Conservation (phyloP, 2,888 invertebrate species). For the Napeogenes sylphis region DNA sequence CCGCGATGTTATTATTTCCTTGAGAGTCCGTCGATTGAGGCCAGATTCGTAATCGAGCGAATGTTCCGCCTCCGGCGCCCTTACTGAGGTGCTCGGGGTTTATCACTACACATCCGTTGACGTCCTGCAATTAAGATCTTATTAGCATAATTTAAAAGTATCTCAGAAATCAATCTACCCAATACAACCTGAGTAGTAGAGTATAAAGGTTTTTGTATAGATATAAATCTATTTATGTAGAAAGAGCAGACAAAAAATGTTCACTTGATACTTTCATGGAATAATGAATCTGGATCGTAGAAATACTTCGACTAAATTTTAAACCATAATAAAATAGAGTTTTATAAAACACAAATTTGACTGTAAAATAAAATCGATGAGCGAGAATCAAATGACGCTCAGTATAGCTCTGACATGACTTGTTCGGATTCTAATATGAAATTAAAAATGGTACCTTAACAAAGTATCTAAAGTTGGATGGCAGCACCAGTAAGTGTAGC, state of each 20-base stretch:
- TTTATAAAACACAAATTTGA: no score
- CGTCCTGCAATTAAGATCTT: conserved; percentile 71
- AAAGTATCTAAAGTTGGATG: conserved; percentile 91
- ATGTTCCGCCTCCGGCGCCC: conserved; percentile 86
- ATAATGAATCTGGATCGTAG: no score
- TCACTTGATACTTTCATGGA: no score
- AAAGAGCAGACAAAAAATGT: no score
- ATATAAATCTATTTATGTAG: no score
- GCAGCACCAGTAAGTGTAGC: conserved; percentile 90
- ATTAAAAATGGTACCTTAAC: conserved; percentile 78
- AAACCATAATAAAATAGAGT: no score
- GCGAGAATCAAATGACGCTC: no score
- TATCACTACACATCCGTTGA: conserved; percentile 86
- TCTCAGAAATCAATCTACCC: no score
- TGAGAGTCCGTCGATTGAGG: conserved; percentile 37
- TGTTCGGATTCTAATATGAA: conserved; percentile 31
- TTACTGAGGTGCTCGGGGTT: conserved; percentile 92
- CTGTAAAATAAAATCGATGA: no score
- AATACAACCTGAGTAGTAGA: no score
- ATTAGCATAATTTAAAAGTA: no score
- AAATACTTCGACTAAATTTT: not conserved
- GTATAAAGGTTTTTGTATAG: no score
- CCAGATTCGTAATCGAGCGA: conserved; percentile 81
- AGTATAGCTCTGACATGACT: conserved; percentile 35
- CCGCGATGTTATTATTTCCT: conserved; percentile 40